Evolutionary conservation across 2,113 vertebrate genomes (phyloP).

Genomic region (pig (Sus scrofa)): DNA sequence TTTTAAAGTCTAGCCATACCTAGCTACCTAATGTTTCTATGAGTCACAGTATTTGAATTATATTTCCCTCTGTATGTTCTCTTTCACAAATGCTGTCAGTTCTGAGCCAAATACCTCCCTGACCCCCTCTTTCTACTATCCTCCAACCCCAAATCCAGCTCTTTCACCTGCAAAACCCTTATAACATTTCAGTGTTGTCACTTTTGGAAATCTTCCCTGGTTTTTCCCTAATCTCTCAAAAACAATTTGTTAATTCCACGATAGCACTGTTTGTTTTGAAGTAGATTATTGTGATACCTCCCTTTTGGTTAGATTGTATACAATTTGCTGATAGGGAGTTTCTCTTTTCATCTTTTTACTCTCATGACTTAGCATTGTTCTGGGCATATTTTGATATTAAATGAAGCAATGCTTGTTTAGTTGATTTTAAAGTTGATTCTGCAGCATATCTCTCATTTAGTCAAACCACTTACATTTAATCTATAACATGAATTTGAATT

Average conservation of each 20-base stretch:
- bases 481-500: not conserved
- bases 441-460: not conserved
- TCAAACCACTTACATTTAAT: not conserved
- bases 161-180: not conserved
- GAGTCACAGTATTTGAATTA: not conserved
- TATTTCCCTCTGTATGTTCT: not conserved
- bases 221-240: not conserved
- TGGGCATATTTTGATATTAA: not conserved
- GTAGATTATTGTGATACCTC: not conserved
- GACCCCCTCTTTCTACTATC: too few relatives aligned
- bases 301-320: not conserved
- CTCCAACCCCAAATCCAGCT: not conserved
- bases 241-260: not conserved
- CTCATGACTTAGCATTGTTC: not conserved
- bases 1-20: not conserved
- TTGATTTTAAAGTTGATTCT: not conserved
- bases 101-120: not conserved
- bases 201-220: not conserved
- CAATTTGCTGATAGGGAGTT: not conserved
- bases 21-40: not conserved
- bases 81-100: not conserved
- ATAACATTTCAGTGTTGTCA: not conserved
- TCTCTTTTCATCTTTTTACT: slow-evolving; percentile 12
- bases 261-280: not conserved
- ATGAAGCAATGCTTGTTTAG: not conserved